Conservation (phyloP, 2,888 invertebrate genomes). For the Hyppa rectilinea region DNA sequence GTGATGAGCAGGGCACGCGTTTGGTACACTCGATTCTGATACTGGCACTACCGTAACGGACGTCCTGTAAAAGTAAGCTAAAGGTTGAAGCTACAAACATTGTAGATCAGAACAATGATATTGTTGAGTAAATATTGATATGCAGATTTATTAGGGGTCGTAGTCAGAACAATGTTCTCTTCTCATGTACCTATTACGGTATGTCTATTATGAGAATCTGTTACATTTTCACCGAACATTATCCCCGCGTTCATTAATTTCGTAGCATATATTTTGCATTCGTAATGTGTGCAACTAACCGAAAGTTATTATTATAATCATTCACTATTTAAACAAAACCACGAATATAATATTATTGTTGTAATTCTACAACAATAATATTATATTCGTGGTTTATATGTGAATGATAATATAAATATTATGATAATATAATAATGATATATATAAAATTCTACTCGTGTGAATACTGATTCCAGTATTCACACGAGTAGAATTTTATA, state of each 20-base stretch:
- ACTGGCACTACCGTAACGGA: neutral
- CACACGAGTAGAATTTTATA: neutral
- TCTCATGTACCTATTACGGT: too few relatives aligned
- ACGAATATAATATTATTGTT: neutral
- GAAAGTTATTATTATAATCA: slow-evolving; percentile 14
- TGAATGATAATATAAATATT: too few relatives aligned
- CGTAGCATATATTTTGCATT: slow-evolving; percentile 9
- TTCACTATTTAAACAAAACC: neutral
- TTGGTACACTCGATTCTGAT: slow-evolving; percentile 34
- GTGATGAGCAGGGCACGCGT: neutral
- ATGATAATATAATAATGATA: too few relatives aligned
- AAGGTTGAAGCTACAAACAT: too few relatives aligned
- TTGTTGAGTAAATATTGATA: neutral
- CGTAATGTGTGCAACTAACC: neutral
- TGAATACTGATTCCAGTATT: too few relatives aligned
- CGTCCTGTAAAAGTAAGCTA: neutral
- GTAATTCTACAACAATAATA: too few relatives aligned
- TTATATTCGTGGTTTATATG: too few relatives aligned
- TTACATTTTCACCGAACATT: slow-evolving; percentile 4
- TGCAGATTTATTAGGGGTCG: neutral
- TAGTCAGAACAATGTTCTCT: neutral
- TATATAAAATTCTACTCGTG: too few relatives aligned
- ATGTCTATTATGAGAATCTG: too few relatives aligned
- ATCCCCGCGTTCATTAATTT: neutral
- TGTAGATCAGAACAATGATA: neutral